A percentile compares a stretch with the other conserved stretches of the same genome.
Conservation (phyloP, 2,797 vertebrate species). For the Manis javanica region DNA sequence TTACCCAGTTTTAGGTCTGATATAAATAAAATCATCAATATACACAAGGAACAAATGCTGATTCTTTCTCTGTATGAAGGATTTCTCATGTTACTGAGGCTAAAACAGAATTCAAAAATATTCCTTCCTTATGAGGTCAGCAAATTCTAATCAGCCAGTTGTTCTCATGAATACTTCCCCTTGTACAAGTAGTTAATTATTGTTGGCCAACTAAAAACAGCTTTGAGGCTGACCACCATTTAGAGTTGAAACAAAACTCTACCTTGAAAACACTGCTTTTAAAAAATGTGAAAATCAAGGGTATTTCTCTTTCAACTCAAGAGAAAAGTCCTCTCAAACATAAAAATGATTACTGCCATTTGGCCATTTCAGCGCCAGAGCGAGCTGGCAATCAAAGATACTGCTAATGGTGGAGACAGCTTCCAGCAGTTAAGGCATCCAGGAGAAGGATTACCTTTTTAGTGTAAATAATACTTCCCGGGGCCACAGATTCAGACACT, state of each 20-base stretch:
- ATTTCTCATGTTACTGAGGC: conserved; percentile 70
- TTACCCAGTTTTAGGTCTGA: conserved; percentile 59
- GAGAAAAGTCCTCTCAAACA: conserved; percentile 51
- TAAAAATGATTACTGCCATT: conserved; percentile 59
- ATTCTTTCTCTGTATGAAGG: conserved; percentile 50
- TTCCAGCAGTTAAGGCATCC: background rate
- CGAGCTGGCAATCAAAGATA: conserved; percentile 49
- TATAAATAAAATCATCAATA: conserved; percentile 74
- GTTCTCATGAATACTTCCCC: conserved; percentile 63
- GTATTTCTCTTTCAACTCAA: conserved; percentile 26
- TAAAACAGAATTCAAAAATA: conserved; percentile 73
- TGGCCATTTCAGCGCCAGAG: conserved; percentile 48
- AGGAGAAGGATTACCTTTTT: conserved; percentile 52
- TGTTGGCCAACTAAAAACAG: conserved; percentile 55
- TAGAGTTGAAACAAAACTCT: conserved; percentile 42
- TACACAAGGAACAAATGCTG: conserved; percentile 61
- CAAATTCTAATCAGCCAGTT: conserved; percentile 74
- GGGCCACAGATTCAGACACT: background rate
- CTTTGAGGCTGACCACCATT: conserved; percentile 12
- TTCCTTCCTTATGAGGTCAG: conserved; percentile 70
- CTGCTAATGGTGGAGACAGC: conserved; percentile 13
- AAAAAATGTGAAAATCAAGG: background rate
- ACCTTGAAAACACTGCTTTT: conserved; percentile 48
- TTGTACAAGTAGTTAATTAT: conserved; percentile 62
- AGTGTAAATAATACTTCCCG: conserved; percentile 19